phyloP scores from a whole-genome alignment of 2,797 vertebrate species.

The Platyrinchus mystaceus region DNA sequence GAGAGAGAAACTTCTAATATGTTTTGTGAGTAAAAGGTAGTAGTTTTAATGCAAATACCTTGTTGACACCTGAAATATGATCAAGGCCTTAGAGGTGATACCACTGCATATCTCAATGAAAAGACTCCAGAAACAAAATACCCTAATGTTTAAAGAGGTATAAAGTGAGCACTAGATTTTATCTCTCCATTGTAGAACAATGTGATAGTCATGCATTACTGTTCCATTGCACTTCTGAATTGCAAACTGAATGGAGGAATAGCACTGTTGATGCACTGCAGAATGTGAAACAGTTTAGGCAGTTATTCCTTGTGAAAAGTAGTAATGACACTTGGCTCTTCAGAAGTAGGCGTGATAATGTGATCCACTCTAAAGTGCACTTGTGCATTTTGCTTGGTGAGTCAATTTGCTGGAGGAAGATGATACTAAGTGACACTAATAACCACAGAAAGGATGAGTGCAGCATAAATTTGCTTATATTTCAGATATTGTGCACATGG shows the following conservation, averaged over 20 bases:
- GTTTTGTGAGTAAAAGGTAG: neutral
- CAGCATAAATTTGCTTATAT: slow-evolving; percentile 67
- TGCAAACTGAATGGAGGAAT: slow-evolving; percentile 20
- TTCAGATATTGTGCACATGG: slow-evolving; percentile 43
- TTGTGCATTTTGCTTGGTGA: slow-evolving; percentile 64
- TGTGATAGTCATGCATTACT: slow-evolving; percentile 9
- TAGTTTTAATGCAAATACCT: neutral
- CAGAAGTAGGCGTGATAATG: slow-evolving; percentile 52
- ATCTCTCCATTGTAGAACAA: slow-evolving; percentile 8
- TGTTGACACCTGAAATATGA: neutral
- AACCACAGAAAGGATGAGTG: slow-evolving; percentile 65
- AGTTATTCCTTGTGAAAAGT: slow-evolving; percentile 64
- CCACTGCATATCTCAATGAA: neutral
- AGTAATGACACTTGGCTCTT: slow-evolving; percentile 55
- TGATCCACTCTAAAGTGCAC: slow-evolving; percentile 50
- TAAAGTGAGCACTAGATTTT: slow-evolving; percentile 7
- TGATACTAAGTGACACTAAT: slow-evolving; percentile 69
- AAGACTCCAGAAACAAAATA: neutral
- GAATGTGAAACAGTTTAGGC: slow-evolving; percentile 40
- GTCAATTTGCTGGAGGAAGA: slow-evolving; percentile 66
- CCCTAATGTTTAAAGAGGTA: neutral
- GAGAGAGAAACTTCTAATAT: neutral
- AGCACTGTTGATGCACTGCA: slow-evolving; percentile 45
- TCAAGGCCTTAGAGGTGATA: neutral
- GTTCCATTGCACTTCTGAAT: slow-evolving; percentile 19